Evolutionary conservation across 2,888 invertebrate genomes (phyloP), one percentile per base, ranked within the genome.

Genomic region (Anaspis maculata): DNA sequence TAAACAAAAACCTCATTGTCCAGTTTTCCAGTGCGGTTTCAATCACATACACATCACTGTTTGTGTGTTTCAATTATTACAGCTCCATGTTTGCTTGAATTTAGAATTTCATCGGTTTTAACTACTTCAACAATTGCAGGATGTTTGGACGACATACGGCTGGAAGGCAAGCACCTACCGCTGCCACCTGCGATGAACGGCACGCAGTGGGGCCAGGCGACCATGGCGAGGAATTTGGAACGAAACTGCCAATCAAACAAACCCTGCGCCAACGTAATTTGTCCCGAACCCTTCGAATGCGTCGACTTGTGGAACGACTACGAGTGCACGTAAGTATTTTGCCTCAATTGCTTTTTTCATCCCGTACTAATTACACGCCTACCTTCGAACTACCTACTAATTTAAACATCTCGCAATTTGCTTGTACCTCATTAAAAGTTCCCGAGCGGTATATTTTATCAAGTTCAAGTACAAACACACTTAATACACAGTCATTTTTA

Each of bases 241-340:
- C 81, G 85, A 46, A 86, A 89, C 61, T 98, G 98, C 62, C 86
- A 88, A 9, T 92, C 94, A 2, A 90, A 94, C 56, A 90, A 92
- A 59, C 94, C 94, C 2, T 96, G 95, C 61, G 86, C 87, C 48
- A 89, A 90, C 63, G 89, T 94, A 22, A 88, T 90, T 56, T 96
- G 95, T 60, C 85, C 87, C 0, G 87, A 87, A 57, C 91, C 89
- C 7, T 91, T 92, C 64, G 90, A 90, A 57, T 96, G 94, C 68
- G 86, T 90, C 44, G 95, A 92, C 68, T 77, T 96, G 9, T 97
- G 97, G 96, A 96, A 96, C 66, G 88, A 90, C 67, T 91, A 92
- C 59, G 94, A 95, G 65, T 97, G 97, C 90, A 91, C 94, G 90
- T 97, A 70, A 84, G 90, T 83, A 25, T 2, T n/a, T n/a, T n/a